These are phyloP conservation scores for Caprella mutica DNA, from an alignment of 2,888 invertebrate species.

Conservation along the genomic window DNA sequence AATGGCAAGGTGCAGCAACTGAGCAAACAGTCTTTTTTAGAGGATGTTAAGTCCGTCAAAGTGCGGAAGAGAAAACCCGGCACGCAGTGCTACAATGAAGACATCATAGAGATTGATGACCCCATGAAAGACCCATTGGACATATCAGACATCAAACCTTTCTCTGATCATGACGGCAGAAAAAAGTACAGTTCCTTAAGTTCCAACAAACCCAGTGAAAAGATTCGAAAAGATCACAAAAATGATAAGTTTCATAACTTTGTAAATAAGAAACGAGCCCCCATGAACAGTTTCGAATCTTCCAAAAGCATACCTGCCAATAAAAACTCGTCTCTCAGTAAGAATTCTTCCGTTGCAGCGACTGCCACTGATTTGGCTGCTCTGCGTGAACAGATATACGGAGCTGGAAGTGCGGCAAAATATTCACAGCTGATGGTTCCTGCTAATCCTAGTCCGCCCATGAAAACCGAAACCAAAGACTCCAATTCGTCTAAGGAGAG, in stretches of 20 bases:
- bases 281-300: constrained; percentile 21
- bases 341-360: not conserved
- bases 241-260: constrained; percentile 25
- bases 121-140: constrained; percentile 2
- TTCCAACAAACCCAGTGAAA: not conserved
- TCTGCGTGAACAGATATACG: constrained; percentile 31
- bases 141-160: constrained; percentile 9
- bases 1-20: constrained; percentile 5
- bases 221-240: constrained; percentile 23
- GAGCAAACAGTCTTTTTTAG: constrained; percentile 32
- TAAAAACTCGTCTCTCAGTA: not conserved
- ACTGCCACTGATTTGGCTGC: constrained; percentile 28
- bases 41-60: constrained; percentile 32
- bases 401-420: constrained; percentile 29
- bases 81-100: constrained; percentile 20
- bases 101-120: constrained; percentile 28
- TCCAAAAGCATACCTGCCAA: constrained; percentile 8
- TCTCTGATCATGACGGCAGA: constrained; percentile 11
- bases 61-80: constrained; percentile 30
- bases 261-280: constrained; percentile 26
- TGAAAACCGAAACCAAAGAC: too few species aligned
- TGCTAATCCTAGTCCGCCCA: too few species aligned
- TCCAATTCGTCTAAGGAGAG: constrained; percentile 5
- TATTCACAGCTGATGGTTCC: constrained; percentile 30
- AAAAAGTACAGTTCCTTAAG: not conserved